Percentiles rank a stretch among this genome's conserved stretches.
Conservation (phyloP, 2,888 invertebrate species). For the Phengaris arion region DNA sequence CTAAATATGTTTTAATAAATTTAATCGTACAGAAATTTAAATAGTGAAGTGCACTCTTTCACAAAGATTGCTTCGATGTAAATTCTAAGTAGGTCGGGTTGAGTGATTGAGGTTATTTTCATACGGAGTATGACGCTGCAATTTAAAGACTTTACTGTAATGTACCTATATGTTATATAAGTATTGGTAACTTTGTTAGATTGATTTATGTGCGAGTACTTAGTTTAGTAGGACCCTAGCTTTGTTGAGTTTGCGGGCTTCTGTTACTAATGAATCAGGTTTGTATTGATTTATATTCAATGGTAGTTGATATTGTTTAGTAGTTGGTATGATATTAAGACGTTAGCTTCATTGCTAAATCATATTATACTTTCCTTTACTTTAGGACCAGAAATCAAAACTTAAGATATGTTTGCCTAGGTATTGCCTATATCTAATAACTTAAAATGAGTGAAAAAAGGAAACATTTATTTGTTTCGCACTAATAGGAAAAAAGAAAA, state of each 20-base stretch:
- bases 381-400: no score
- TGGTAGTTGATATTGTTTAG: background rate
- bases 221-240: background rate
- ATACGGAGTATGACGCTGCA: background rate
- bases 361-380: no score
- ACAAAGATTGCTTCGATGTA: background rate
- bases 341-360: no score
- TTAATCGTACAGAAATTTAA: conserved; percentile 8
- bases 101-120: background rate
- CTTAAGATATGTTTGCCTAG: no score
- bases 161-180: background rate
- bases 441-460: no score
- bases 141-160: conserved; percentile 6
- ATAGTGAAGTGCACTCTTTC: background rate
- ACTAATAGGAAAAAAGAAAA: no score
- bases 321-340: background rate
- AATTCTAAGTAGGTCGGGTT: background rate
- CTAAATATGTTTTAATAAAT: conserved; percentile 27
- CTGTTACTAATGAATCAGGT: background rate
- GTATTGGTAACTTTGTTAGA: background rate
- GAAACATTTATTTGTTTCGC: no score
- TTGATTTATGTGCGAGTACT: background rate
- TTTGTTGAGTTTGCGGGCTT: conserved; percentile 2
- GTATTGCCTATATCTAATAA: no score
- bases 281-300: background rate